Conservation (phyloP, 2,888 invertebrate genomes). For the Diplazon laetatorius region DNA sequence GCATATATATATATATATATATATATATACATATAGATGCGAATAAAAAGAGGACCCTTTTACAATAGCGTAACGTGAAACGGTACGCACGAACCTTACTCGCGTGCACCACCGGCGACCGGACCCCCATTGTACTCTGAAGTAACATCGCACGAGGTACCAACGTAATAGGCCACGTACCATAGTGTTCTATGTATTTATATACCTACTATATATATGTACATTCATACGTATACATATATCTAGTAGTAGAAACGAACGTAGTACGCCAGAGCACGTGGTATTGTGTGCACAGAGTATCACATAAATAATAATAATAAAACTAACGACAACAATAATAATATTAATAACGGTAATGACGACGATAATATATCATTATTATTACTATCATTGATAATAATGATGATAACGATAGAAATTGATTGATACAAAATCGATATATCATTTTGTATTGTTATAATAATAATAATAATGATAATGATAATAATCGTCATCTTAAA, state of each 20-base stretch:
- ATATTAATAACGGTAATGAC: too few species aligned
- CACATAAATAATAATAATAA: neutral
- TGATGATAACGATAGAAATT: too few species aligned
- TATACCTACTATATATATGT: neutral
- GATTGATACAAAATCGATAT: slow-evolving; percentile 63
- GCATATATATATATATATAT: too few species aligned
- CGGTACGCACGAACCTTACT: slow-evolving; percentile 67
- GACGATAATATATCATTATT: too few species aligned
- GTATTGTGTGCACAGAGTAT: slow-evolving; percentile 44
- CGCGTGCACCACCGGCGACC: slow-evolving; percentile 52
- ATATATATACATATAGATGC: slow-evolving; percentile 12
- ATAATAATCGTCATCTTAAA: too few species aligned
- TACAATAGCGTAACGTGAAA: slow-evolving; percentile 76
- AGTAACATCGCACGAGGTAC: slow-evolving; percentile 51
- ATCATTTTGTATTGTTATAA: too few species aligned
- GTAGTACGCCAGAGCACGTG: slow-evolving; percentile 17
- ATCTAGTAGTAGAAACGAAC: too few species aligned
- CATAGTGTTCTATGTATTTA: too few species aligned
- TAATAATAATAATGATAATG: too few species aligned
- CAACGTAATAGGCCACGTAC: slow-evolving; percentile 17
- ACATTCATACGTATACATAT: too few species aligned
- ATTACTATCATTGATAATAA: too few species aligned
- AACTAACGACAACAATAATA: neutral
- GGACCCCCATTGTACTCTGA: slow-evolving; percentile 74
- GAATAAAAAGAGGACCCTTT: slow-evolving; percentile 66